Evolutionary conservation across 1,140 invertebrate genomes (phyloP), one percentile per base, ranked within the genome.

Genomic region (Caerostris extrusa): DNA sequence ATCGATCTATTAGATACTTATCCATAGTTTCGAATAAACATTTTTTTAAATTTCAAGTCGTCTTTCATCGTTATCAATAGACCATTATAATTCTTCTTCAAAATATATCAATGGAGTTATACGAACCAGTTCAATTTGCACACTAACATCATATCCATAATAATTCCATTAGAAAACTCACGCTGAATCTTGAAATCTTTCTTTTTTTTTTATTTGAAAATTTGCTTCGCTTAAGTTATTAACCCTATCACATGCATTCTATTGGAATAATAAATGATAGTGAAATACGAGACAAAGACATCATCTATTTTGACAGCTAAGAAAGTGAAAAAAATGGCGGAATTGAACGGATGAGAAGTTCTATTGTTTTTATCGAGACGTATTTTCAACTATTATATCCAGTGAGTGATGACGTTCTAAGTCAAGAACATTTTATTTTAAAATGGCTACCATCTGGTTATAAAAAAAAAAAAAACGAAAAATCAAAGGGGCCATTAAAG

Each of bases 141-240:
- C 83, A 85, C 19, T 34, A n/a, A 85, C 17, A 58, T 55, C 60
- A 67, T 88, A 67, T 88, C 14, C 86, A 88, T 88, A 88, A 88
- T 64, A 88, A 88, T 64, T 88, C 86, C 86, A 88, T 88, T 88
- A 88, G 34, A 64, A 88, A 64, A 17, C 60, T 64, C 86, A 64
- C 86, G 61, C 34, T 64, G 50, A 58, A 58, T 5, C 7, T 12
- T 34, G 34, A 77, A 53, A 12, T 14, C 34, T 77, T 53, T 64
- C 61, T 12, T 64, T 64, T 19, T n/a, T 71, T 12, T 53, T 3
- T 12, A 53, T 34, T 10, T 17, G 7, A 64, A 64, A 64, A 17
- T 10, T 53, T 57, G 14, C n/a, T 57, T 83, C 7, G n/a, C 17
- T 58, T 7, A 83, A 19, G 56, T 56, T 83, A 58, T 83, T 58